Evolutionary conservation across 2,113 vertebrate genomes (phyloP).

Genomic region (Etia nguti): DNA sequence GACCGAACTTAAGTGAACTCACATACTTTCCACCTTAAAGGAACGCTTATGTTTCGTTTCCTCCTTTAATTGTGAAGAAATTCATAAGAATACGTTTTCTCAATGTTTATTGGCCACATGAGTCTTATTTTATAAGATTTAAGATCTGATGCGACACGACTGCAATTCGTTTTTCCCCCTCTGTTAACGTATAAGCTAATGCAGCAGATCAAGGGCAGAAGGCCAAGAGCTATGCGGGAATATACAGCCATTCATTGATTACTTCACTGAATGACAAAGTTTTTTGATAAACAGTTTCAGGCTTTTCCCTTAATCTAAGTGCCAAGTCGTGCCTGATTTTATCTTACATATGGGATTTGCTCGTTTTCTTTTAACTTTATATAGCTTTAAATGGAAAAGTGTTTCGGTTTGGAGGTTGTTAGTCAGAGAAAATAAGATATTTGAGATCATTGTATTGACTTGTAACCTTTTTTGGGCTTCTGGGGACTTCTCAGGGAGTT

Average conservation of each 20-base stretch:
- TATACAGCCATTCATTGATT: background rate
- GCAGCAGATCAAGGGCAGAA: background rate
- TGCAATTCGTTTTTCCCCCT: background rate
- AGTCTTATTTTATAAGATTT: background rate
- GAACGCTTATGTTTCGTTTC: background rate
- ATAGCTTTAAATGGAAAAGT: background rate
- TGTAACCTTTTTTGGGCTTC: background rate
- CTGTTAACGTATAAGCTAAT: background rate
- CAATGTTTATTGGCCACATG: background rate
- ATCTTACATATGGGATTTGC: background rate
- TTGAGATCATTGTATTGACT: background rate
- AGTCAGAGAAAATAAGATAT: background rate
- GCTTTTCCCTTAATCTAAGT: background rate
- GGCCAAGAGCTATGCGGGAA: background rate
- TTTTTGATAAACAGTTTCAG: background rate
- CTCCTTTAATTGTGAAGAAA: background rate
- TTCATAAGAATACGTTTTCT: background rate
- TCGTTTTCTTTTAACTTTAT: background rate
- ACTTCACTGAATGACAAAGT: background rate
- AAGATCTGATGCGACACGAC: background rate
- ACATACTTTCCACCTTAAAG: background rate
- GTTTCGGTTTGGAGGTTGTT: background rate
- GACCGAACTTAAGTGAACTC: background rate
- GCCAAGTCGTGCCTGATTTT: background rate
- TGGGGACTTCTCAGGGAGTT: background rate